Base-by-base conservation (phyloP, 2,797 vertebrate genomes). In the Xenopus petersii region DNA sequence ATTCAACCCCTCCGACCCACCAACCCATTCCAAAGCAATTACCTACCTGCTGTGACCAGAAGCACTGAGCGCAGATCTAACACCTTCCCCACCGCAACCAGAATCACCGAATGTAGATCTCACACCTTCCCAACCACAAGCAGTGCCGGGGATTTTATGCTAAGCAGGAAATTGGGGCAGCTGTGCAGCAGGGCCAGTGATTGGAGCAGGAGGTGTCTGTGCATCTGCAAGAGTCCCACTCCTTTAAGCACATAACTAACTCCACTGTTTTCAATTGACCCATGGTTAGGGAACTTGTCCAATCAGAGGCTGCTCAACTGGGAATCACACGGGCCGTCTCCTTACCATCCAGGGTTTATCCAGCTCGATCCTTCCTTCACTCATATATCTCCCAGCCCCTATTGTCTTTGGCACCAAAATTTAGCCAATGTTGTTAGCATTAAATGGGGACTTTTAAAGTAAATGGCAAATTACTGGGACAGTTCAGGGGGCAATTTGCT, bases 341-440 rank as follows among this genome's bases (percentile, higher is more conserved):
- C 87, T 65, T 80, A 82, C 83, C 83, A 80, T 85, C 81, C 42
- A 17, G 79, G 60, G 21, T 21, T 21, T 21, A 21, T 21, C 21
- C 21, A 21, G 21, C 21, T 21, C 21, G 1, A 1, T 21, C 21
- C 21, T 21, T 21, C 21, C 21, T 1, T 21, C 21, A 21, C 21
- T 21, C 21, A 21, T 21, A 21, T 21, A 21, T 21, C 21, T 21
- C 21, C 21, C 21, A 21, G 21, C 21, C 21, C 21, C 21, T 21
- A 21, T 21, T 1, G 21, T 21, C 21, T 21, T 21, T 21, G 21
- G 21, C 21, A 21, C 21, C 1, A 21, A 1, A 21, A 21, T 21
- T 21, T 21, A 21, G 21, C 21, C 21, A 21, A 21, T 21, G 21
- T 21, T 21, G 21, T 21, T 21, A n/a, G n/a, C n/a, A n/a, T n/a